Evolutionary conservation across 1,140 invertebrate species (phyloP).

Genomic region (Saxidomus purpurata): DNA sequence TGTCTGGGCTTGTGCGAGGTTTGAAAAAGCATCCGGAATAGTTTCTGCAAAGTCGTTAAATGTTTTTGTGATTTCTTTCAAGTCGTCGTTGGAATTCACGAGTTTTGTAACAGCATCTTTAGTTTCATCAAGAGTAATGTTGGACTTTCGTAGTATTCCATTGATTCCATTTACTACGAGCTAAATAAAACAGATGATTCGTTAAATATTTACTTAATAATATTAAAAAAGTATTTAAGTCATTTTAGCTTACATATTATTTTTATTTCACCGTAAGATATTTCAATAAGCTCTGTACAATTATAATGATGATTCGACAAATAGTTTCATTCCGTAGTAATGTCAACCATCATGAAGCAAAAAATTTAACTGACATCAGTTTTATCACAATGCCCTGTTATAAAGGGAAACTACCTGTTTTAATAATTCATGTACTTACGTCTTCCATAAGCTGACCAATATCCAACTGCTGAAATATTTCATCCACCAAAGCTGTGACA

Average conservation of each 20-base stretch:
- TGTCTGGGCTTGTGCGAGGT: conserved; percentile 50
- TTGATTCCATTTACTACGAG: conserved; percentile 32
- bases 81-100: conserved; percentile 14
- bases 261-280: no score
- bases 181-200: not conserved
- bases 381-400: no score
- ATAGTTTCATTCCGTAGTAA: no score
- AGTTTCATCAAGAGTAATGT: conserved; percentile 30
- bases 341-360: no score
- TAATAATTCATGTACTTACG: conserved; percentile 66
- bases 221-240: no score
- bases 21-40: conserved; percentile 6
- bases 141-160: not conserved
- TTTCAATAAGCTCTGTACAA: no score
- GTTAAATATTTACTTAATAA: no score
- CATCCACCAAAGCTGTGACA: conserved; percentile 61
- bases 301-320: no score
- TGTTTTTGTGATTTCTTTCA: conserved; percentile 53
- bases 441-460: conserved; percentile 78
- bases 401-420: no score
- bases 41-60: conserved; percentile 28
- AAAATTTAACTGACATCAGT: no score
- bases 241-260: no score
- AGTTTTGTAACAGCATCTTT: conserved; percentile 36
- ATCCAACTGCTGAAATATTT: conserved; percentile 72